These are phyloP conservation scores for Gryon sp. DNA, from an alignment of 1,140 invertebrate genomes.

Conservation along the genomic window DNA sequence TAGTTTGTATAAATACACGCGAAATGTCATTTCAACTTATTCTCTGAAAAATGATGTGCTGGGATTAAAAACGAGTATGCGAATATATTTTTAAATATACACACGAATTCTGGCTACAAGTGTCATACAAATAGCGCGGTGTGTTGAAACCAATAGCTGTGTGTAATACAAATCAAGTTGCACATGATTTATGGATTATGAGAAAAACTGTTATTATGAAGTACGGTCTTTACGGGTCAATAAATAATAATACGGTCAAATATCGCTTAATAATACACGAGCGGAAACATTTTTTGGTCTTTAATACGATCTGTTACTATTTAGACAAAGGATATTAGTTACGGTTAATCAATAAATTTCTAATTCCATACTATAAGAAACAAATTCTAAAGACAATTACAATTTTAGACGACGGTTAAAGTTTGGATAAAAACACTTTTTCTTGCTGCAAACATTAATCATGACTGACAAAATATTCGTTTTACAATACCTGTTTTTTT, in stretches of 20 bases:
- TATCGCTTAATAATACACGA: neutral
- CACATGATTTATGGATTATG: slow-evolving; percentile 39
- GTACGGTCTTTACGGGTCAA: slow-evolving; percentile 26
- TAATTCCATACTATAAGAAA: too few species aligned
- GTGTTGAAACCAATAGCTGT: slow-evolving; percentile 27
- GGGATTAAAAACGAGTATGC: slow-evolving; percentile 17
- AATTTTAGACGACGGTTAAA: too few species aligned
- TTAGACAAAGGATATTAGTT: neutral
- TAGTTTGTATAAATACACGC: slow-evolving; percentile 16
- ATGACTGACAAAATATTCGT: too few species aligned
- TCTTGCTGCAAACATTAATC: too few species aligned
- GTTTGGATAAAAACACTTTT: too few species aligned
- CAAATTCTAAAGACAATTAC: too few species aligned
- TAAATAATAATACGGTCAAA: slow-evolving; percentile 17
- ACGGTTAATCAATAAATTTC: too few species aligned
- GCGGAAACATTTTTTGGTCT: slow-evolving; percentile 12
- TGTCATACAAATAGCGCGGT: slow-evolving; percentile 15
- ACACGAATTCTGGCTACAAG: too few species aligned
- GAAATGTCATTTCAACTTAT: slow-evolving; percentile 14
- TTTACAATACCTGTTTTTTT: too few species aligned
- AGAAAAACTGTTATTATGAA: slow-evolving; percentile 28
- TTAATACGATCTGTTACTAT: slow-evolving; percentile 5
- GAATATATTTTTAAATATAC: too few species aligned
- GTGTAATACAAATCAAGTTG: slow-evolving; percentile 33
- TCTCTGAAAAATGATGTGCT: slow-evolving; percentile 13